Base-by-base conservation (phyloP, 2,113 vertebrate species). In the Scalopus aquaticus region DNA sequence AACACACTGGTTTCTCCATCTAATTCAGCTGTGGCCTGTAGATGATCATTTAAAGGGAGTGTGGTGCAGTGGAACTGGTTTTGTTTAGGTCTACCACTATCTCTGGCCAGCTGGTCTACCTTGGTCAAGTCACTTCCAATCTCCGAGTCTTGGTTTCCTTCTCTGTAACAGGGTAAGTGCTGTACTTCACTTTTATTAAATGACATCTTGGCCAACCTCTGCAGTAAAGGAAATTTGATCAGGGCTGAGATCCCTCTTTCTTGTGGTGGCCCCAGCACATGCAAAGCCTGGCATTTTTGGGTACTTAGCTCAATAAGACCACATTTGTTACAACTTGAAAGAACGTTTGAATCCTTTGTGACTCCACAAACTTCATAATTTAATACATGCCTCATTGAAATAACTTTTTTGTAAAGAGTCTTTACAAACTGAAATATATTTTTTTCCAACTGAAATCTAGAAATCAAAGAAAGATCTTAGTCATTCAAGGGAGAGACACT, bases 381-480 rank as follows among this genome's bases (percentile, higher is more conserved):
- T 37, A 74, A 20, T 58, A 37, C 9, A 73, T 90, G 54, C 37
- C 16, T 64, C 77, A 2, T 49, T 73, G 46, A 89, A 91, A 93
- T 81, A 65, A 19, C 16, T 95, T 87, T 37, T 62, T 72, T 62
- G 39, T 79, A n/a, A 32, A 30, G 46, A 24, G 13, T 74, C 4
- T 49, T 85, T 49, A 62, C 11, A 39, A 0, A 62, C 67, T 54
- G 42, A 91, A 78, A 74, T 60, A 67, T 8, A 44, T 22, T 9
- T 69, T 65, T 92, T 67, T 92, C 88, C 62, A 72, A 28, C 88
- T 65, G 11, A 93, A 92, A 76, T n/a, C 42, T 17, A 74, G 16
- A 82, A 64, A 4, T 87, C 26, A 78, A 93, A 9, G 49, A 74
- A 65, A 82, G 46, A 32, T 56, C 13, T 89, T 12, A 60, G 46